Base-by-base conservation (phyloP, 2,113 vertebrate species). In the Illadopsis cleaveri region DNA sequence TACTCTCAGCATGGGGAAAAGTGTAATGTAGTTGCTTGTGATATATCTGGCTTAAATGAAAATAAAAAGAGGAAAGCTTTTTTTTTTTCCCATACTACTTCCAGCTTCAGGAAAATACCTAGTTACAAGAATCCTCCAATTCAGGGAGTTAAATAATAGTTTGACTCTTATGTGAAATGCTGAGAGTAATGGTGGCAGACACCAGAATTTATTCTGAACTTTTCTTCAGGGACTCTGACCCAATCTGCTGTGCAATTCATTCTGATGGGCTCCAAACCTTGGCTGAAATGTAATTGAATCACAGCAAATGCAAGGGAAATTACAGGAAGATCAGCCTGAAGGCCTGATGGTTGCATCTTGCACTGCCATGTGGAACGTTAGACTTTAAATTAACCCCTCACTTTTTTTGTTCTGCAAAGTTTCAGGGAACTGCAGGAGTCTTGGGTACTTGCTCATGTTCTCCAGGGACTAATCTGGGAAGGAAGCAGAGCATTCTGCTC, bases 141-240 rank as follows among this genome's bases (percentile, higher is more conserved):
- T 81, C 53, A 64, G 82, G 44, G 28, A 89, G 10, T n/a, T 90
- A 93, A 94, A 40, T 81, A 89, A 68, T 81, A 82, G 48, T 86
- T 81, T 89, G 40, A 42, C 23, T 88, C 44, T 42, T 78, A 56
- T 33, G 15, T 93, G 86, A 94, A 94, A 95, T 96, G 96, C 88
- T 95, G 94, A 96, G 95, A 94, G 92, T 75, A 96, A 96, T 61
- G 86, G 93, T 92, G 72, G 73, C 76, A 93, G 72, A 90, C 56
- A 71, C 51, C 21, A 87, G 84, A 89, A 95, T 92, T 78, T 91
- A 83, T 89, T 89, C 51, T 83, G 77, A 92, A 82, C 56, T 89
- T 90, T 89, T 95, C 92, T 95, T 87, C 71, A 50, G 73, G 78
- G 92, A 81, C 50, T 94, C 72, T 89, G 93, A 92, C 66, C 73